These are phyloP conservation scores for Mesoclemmys tuberculata DNA, from an alignment of 2,113 vertebrate genomes.

Conservation along the genomic window DNA sequence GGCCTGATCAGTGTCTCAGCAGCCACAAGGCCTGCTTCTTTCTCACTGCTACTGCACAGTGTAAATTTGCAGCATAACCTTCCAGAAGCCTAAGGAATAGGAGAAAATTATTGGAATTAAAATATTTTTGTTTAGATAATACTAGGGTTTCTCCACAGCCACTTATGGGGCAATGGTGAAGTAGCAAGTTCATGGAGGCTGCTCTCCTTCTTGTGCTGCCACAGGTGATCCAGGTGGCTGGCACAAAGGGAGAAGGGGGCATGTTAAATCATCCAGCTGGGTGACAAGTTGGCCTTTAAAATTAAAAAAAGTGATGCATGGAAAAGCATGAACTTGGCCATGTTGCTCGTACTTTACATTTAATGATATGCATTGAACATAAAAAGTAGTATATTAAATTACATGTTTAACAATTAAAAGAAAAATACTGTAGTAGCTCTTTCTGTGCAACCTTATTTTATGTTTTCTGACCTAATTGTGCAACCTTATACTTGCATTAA, in stretches of 20 bases:
- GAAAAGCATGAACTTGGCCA: not conserved
- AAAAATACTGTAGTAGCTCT: conserved; percentile 1
- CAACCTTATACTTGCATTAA: not conserved
- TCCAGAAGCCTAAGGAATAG: too few relatives aligned
- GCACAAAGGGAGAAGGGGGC: not conserved
- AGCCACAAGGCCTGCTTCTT: not conserved
- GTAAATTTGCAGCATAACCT: not conserved
- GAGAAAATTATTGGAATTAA: too few relatives aligned
- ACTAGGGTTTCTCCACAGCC: not conserved
- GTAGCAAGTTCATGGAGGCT: too few relatives aligned
- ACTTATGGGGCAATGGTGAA: not conserved
- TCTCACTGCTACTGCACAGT: not conserved
- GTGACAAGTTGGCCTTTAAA: not conserved
- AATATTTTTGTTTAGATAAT: too few relatives aligned
- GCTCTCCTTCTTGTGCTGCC: not conserved
- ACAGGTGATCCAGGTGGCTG: not conserved
- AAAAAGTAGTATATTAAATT: not conserved
- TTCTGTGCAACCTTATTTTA: not conserved
- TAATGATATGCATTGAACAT: not conserved
- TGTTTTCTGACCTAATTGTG: not conserved
- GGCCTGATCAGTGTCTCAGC: conserved; percentile 20
- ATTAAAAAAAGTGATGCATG: not conserved
- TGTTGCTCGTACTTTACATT: not conserved
- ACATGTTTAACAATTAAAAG: not conserved
- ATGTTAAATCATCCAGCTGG: not conserved